Base-by-base conservation (phyloP, 64 coral and sea anemone genomes). In the Stylophora pistillata region DNA sequence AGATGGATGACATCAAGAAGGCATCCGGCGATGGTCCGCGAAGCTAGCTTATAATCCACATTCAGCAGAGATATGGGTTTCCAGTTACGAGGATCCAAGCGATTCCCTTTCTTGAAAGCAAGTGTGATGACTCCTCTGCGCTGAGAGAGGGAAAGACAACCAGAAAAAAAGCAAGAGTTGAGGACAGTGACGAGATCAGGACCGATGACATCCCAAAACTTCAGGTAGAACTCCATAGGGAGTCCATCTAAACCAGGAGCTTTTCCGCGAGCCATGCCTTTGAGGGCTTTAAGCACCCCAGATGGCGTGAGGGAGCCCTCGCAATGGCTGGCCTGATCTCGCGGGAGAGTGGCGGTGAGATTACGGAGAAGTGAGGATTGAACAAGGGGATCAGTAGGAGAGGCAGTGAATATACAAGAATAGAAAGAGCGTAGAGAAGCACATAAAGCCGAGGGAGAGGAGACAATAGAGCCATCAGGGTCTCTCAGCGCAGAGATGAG, bases 171-270 rank as follows among this genome's bases (percentile, higher is more conserved):
- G 7, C 53, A 87, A 7, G 74, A 87, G 20, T 92, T 92, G 4
- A 92, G 68, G 0, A 92, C 83, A 13, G 47, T 0, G 15, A 92
- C 84, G 2, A 92, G 85, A n/a, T 91, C 81, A 5, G 10, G 0
- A 10, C 90, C 81, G 0, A 86, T 37, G 0, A 92, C 37, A 15
- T 65, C 13, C 89, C 79, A 91, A 28, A 91, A 91, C 3, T 70
- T 41, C 17, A 91, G 14, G 13, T 86, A 86, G 55, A 91, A 91
- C 31, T 91, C 90, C 12, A 74, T 74, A 0, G 82, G 82, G 1
- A 92, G 32, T 11, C 90, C 90, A 65, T 92, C 60, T 0, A 57
- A 21, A 26, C 82, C 90, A 0, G 90, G 82, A n/a, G 82, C 33
- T 31, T 87, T 87, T 66, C 55, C 0, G 0, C 53, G 20, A 21